These are phyloP conservation scores for Eudasyphora cyanicolor DNA, from an alignment of 2,888 invertebrate genomes.

Conservation along the genomic window DNA sequence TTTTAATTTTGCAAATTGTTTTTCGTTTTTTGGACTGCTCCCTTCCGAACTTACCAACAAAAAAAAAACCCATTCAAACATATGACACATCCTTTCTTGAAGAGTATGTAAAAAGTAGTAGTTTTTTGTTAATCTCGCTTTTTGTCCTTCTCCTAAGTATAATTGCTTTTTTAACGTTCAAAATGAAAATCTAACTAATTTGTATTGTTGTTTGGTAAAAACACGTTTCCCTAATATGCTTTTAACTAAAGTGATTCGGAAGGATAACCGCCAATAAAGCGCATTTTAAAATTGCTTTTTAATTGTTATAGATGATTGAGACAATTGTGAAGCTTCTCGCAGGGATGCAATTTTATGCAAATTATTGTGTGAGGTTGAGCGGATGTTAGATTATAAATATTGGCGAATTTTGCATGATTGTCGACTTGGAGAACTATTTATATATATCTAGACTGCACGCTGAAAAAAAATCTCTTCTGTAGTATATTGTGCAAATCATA, in stretches of 20 bases:
- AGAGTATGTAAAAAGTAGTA: neutral
- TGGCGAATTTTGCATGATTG: too few relatives aligned
- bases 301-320: constrained; percentile 66
- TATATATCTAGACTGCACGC: too few relatives aligned
- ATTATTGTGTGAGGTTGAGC: too few relatives aligned
- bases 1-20: constrained; percentile 60
- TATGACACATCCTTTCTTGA: constrained; percentile 48
- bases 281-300: constrained; percentile 58
- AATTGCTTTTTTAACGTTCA: constrained; percentile 42
- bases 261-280: constrained; percentile 48
- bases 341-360: too few relatives aligned
- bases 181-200: constrained; percentile 59
- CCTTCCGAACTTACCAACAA: neutral
- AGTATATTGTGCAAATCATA: too few relatives aligned
- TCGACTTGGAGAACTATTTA: too few relatives aligned
- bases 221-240: constrained; percentile 28
- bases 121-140: constrained; percentile 20
- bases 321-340: too few relatives aligned
- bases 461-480: too few relatives aligned
- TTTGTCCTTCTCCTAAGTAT: constrained; percentile 22
- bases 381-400: too few relatives aligned
- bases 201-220: constrained; percentile 50
- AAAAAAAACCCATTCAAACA: constrained; percentile 47
- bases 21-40: constrained; percentile 15
- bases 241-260: constrained; percentile 57